Evolutionary conservation across 2,888 invertebrate genomes (phyloP), one percentile per base, ranked within the genome.

Genomic region (Agrochola lota): DNA sequence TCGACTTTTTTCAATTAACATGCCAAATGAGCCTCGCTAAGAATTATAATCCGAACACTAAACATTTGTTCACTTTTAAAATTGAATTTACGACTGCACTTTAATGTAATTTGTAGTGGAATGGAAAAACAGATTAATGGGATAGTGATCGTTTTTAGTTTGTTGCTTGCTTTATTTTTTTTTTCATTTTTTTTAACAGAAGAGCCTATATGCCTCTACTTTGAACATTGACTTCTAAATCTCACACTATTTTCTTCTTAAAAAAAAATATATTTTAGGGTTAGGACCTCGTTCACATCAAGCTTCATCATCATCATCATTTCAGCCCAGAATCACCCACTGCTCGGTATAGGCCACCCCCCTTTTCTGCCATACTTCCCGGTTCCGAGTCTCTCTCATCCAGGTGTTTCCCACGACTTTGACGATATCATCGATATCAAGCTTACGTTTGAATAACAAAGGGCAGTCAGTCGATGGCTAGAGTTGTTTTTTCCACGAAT

Each of bases 1-100:
- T 91, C 90, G 89, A 91, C 91, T 95, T 95, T 94, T 95, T 95
- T 95, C 93, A 94, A 95, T 95, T 95, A 95, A 94, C 92, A 92
- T 92, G 89, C 92, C 90, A 93, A 94, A 94, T 93, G 91, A 92
- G 89, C 80, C 90, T 87, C 79, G 88, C 89, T 87, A 87, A 90
- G 91, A 94, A 91, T 92, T 91, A 89, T 90, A 87, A 78, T 79
- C 68, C 55, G 77, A 73, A 81, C 70, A 70, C 73, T 88, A 86
- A 87, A 87, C 75, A 84, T 81, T 80, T 84, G 81, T 86, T 62
- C 60, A 66, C 55, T 70, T 85, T 85, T 71, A 64, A 71, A 78
- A 74, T 77, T 78, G 71, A 74, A 81, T 76, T 76, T 83, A 85
- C 70, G 26, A 63, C 66, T 67, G 43, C 69, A 52, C 26, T 82